Conservation (phyloP, 2,888 invertebrate species). For the Andrena marginata region DNA sequence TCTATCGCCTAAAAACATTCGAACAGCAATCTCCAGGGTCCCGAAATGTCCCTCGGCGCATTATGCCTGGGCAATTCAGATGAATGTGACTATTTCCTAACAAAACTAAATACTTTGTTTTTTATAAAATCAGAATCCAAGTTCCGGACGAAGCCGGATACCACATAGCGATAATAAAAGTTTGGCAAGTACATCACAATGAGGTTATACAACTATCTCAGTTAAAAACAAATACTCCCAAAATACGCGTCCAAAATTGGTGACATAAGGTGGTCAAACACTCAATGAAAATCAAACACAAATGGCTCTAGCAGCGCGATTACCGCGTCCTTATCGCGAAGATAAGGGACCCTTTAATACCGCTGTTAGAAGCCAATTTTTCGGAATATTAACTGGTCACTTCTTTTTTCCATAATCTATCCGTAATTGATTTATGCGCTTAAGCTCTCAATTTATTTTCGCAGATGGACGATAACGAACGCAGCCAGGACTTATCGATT, state of each 20-base stretch:
- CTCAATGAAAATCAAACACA: not conserved
- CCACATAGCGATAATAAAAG: not conserved
- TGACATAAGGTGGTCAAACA: not conserved
- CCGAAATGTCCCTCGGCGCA: too few relatives aligned
- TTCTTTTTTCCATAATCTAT: not conserved
- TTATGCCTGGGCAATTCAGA: too few relatives aligned
- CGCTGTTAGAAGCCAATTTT: constrained; percentile 25
- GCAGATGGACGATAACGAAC: not conserved
- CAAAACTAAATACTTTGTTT: too few relatives aligned
- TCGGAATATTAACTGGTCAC: not conserved
- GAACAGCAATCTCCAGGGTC: too few relatives aligned
- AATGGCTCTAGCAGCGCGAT: not conserved
- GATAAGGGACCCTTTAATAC: constrained; percentile 23
- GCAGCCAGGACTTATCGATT: not conserved
- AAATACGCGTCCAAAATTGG: not conserved
- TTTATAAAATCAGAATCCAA: not conserved
- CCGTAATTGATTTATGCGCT: not conserved
- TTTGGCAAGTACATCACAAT: not conserved
- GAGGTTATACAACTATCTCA: not conserved
- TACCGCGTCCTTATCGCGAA: constrained; percentile 26
- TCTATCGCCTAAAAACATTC: too few relatives aligned
- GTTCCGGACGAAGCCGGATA: not conserved
- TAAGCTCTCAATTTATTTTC: not conserved
- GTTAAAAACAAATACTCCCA: not conserved
- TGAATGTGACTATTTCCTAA: too few relatives aligned